Percentiles rank a stretch among this genome's conserved stretches.
phyloP scores from a whole-genome alignment of 2,113 vertebrate species.

The Phyllostomus discolor region DNA sequence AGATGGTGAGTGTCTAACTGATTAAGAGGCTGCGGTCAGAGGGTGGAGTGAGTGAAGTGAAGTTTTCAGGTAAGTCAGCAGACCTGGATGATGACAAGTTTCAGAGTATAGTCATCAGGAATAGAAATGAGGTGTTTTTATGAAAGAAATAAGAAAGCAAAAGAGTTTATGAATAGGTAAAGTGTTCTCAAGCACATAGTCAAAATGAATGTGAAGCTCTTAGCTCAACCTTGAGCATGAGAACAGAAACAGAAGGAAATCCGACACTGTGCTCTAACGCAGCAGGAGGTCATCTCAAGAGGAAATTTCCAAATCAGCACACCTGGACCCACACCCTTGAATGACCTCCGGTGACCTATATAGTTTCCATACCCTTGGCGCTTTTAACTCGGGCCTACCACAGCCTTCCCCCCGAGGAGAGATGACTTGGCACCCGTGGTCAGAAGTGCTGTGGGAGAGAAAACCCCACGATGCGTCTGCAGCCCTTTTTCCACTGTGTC shows the following conservation, averaged over 20 bases:
- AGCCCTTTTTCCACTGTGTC: background rate
- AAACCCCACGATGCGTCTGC: background rate
- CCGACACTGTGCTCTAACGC: background rate
- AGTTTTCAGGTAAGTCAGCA: background rate
- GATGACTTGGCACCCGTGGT: background rate
- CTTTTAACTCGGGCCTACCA: background rate
- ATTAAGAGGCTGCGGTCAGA: background rate
- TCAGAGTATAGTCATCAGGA: background rate
- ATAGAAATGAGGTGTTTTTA: background rate
- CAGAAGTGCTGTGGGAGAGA: background rate
- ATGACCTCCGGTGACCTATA: background rate
- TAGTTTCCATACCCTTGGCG: background rate
- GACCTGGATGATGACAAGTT: background rate
- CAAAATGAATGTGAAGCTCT: background rate
- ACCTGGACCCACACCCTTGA: background rate
- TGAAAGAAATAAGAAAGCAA: slow-evolving; percentile 9
- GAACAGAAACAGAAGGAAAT: background rate
- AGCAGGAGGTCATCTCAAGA: background rate
- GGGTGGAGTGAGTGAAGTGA: background rate
- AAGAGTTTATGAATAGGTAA: background rate
- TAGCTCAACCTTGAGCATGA: background rate
- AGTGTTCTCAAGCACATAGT: background rate
- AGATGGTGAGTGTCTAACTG: background rate
- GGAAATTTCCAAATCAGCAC: slow-evolving; percentile 23
- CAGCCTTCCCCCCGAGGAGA: background rate